Conservation (phyloP, 2,113 vertebrate genomes). For the Scomber scombrus region DNA sequence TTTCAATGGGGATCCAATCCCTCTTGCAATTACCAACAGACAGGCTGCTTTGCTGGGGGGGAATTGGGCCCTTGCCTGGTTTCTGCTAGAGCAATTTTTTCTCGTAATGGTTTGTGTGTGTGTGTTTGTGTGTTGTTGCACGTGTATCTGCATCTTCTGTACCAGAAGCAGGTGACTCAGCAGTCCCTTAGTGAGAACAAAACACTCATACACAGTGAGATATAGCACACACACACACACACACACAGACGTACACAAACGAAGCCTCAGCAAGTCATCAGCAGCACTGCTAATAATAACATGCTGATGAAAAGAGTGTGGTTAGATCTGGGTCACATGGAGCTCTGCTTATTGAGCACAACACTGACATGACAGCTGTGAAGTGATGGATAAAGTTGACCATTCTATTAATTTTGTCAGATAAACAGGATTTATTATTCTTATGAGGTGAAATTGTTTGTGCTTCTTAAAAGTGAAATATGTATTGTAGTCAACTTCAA, state of each 20-base stretch:
- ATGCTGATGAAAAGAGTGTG: conserved; percentile 32
- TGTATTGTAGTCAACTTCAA: too few species aligned
- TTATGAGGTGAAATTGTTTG: background rate
- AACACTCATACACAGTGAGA: conserved; percentile 19
- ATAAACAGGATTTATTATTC: background rate
- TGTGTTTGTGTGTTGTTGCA: conserved; percentile 30
- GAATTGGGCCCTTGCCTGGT: conserved; percentile 53
- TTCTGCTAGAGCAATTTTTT: conserved; percentile 42
- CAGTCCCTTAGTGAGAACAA: conserved; percentile 1
- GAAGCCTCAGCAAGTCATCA: conserved; percentile 39
- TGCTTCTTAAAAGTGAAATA: conserved; percentile 2
- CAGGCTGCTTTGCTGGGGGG: conserved; percentile 61
- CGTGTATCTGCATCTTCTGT: conserved; percentile 27
- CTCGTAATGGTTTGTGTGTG: conserved; percentile 11
- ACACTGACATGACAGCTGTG: conserved; percentile 27
- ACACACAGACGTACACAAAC: conserved; percentile 24
- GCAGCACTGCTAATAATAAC: conserved; percentile 49
- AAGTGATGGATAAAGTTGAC: conserved; percentile 8
- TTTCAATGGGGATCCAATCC: conserved; percentile 69
- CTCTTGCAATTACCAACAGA: conserved; percentile 69
- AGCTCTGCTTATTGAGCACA: conserved; percentile 55
- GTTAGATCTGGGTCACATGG: conserved; percentile 57
- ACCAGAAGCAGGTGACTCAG: conserved; percentile 62
- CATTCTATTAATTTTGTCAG: background rate
- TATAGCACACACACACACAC: conserved; percentile 1